These are phyloP conservation scores for Aphelenchoides avenae DNA, from an alignment of 1,140 invertebrate genomes.

Conservation along the genomic window DNA sequence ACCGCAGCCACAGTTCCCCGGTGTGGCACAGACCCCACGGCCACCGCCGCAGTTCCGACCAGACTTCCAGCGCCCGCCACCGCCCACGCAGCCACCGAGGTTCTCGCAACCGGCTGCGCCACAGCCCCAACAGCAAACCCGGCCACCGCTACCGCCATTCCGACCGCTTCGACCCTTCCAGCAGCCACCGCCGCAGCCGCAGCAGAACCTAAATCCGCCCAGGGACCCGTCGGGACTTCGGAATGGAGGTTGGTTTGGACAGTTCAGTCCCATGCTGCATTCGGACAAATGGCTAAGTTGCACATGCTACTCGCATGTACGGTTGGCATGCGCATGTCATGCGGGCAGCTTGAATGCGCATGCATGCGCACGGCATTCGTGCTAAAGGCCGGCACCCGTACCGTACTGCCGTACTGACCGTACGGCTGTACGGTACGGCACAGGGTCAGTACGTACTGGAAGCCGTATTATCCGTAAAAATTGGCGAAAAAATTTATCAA, in stretches of 20 bases:
- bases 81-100: conserved; percentile 18
- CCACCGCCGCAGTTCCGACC: conserved; percentile 3
- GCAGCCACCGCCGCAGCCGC: conserved; percentile 19
- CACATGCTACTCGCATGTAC: too few relatives aligned
- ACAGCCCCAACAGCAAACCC: conserved; percentile 25
- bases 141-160: conserved; percentile 36
- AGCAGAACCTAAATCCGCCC: conserved; percentile 24
- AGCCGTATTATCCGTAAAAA: too few relatives aligned
- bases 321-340: too few relatives aligned
- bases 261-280: not conserved
- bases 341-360: too few relatives aligned
- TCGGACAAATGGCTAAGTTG: too few relatives aligned
- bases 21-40: conserved; percentile 10
- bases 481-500: too few relatives aligned
- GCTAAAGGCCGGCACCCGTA: too few relatives aligned
- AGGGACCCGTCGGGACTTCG: conserved; percentile 13
- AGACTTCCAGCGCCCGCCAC: conserved; percentile 18
- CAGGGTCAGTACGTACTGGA: too few relatives aligned
- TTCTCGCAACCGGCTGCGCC: conserved; percentile 18
- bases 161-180: conserved; percentile 21
- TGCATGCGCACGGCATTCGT: too few relatives aligned
- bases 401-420: too few relatives aligned
- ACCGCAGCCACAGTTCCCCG: too few relatives aligned
- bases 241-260: conserved; percentile 1
- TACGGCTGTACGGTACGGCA: too few relatives aligned